phyloP scores from a whole-genome alignment of 2,888 invertebrate species.

The Cheilosia vernalis region DNA sequence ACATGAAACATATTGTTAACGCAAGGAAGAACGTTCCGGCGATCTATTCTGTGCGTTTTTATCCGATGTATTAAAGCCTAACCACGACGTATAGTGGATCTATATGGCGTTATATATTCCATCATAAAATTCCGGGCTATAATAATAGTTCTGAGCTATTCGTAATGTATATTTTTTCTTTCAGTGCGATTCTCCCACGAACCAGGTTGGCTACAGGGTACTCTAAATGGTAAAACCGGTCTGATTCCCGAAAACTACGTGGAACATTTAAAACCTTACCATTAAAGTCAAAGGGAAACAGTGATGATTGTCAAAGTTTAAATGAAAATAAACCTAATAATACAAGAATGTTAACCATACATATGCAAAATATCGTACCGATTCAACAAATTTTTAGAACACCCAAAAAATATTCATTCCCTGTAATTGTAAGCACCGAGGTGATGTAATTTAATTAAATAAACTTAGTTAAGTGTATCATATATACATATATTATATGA shows the following conservation, averaged over 20 bases:
- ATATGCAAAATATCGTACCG: constrained; percentile 53
- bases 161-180: constrained; percentile 77
- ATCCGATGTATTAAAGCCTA: no score
- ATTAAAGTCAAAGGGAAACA: constrained; percentile 71
- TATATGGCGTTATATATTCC: background rate
- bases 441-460: constrained; percentile 73
- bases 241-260: constrained; percentile 98
- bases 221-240: constrained; percentile 94
- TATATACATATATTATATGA: constrained; percentile 41
- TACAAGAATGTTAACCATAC: constrained; percentile 49
- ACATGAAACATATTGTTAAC: no score
- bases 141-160: background rate
- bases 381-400: constrained; percentile 59
- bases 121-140: no score
- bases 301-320: constrained; percentile 30
- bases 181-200: constrained; percentile 95
- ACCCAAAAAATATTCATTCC: constrained; percentile 66
- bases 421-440: constrained; percentile 69
- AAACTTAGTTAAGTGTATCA: constrained; percentile 66
- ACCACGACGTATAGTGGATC: no score
- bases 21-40: no score
- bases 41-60: no score
- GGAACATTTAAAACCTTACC: constrained; percentile 85
- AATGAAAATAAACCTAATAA: constrained; percentile 15
- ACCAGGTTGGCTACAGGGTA: constrained; percentile 99